Base-by-base conservation (phyloP, 2,888 invertebrate species). In the Drosophila buzzatii region DNA sequence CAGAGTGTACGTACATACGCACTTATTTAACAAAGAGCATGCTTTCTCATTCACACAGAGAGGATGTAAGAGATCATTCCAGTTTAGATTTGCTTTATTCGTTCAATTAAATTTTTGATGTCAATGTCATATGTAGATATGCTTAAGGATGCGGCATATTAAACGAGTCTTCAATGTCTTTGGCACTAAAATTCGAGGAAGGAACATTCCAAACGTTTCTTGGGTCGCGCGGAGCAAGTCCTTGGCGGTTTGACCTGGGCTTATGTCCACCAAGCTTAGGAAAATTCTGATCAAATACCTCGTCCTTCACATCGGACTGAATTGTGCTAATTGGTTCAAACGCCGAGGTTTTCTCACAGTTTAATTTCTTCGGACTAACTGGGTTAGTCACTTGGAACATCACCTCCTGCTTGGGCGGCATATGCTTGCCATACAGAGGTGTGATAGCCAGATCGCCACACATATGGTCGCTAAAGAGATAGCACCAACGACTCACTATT, bases 381-480 rank as follows among this genome's bases (percentile, higher is more conserved):
- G 61, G 49, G 1, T 33, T 10, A 2, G 14, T 33, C 0, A 85
- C 47, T 0, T 1, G 14, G 27, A 77, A 85, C 9, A 52, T 77
- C 7, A 23, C 9, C 6, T 73, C 35, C 3, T 89, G 77, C 49
- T 79, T 79, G 3, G 56, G 39, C 1, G 94, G 94, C 49, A 93
- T 78, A 82, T 94, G 94, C n/a, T 89, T 85, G 0, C 94, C 94
- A 0, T 92, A 91, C 44, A 92, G 79, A 2, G 93, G 71, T 8
- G 87, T 70, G 10, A 94, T 92, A 14, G 91, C 91, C 33, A 94
- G 74, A 76, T 94, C 93, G 0, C 81, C 64, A 62, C 93, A 93
- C 85, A 94, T 93, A 57, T 93, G 92, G 70, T 94, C 94, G 39
- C 94, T 93, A 44, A 94, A 93, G 3, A 89, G 82, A 56, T 89